Evolutionary conservation across 1,140 invertebrate species (phyloP).

Genomic region (Battus philenor): DNA sequence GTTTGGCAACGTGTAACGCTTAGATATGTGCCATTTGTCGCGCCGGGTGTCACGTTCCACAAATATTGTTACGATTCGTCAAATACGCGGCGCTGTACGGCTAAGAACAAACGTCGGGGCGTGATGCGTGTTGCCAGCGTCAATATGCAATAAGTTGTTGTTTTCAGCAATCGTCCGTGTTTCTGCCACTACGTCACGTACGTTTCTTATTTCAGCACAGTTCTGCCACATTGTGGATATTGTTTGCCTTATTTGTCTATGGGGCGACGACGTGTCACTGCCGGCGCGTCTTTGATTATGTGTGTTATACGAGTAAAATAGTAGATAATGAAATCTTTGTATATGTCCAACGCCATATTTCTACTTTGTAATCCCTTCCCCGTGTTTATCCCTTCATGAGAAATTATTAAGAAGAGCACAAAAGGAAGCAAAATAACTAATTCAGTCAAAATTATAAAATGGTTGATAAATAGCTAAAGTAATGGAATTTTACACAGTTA

Average conservation of each 20-base stretch:
- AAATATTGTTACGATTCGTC: constrained; percentile 70
- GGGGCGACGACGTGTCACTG: not conserved
- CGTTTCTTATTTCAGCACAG: constrained; percentile 33
- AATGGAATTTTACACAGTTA: too few relatives aligned
- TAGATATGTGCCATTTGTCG: constrained; percentile 62
- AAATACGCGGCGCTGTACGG: constrained; percentile 56
- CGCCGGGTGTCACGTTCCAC: constrained; percentile 62
- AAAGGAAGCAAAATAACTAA: too few relatives aligned
- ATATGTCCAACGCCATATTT: too few relatives aligned
- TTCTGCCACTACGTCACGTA: constrained; percentile 41
- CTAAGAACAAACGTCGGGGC: constrained; percentile 44
- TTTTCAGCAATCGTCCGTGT: constrained; percentile 46
- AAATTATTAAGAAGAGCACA: too few relatives aligned
- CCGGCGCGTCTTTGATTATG: constrained; percentile 5
- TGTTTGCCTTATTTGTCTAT: constrained; percentile 12
- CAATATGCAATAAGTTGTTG: constrained; percentile 57
- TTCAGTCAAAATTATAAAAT: too few relatives aligned
- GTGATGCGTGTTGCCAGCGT: constrained; percentile 48
- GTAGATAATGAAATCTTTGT: too few relatives aligned
- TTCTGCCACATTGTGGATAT: constrained; percentile 25
- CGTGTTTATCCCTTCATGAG: too few relatives aligned
- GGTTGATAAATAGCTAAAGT: too few relatives aligned
- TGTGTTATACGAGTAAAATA: not conserved
- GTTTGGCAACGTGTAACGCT: constrained; percentile 56
- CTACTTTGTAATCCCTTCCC: too few relatives aligned